A percentile compares a stretch with the other conserved stretches of the same genome.
Evolutionary conservation across 2,113 vertebrate species (phyloP).

Genomic region (Rhinolophus sinicus): DNA sequence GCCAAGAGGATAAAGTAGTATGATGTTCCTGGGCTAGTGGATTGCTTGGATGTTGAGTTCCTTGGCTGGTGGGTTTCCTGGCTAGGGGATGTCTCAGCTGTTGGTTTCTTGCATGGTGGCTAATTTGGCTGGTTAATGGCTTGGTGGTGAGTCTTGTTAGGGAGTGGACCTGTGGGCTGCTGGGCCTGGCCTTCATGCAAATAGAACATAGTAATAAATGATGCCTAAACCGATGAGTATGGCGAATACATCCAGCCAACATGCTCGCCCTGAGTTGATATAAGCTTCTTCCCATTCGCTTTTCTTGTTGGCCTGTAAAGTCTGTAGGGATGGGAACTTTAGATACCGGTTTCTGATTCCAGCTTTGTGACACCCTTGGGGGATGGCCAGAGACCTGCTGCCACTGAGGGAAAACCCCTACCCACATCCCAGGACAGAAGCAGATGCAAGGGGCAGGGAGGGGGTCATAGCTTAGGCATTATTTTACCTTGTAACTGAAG

Average conservation of each 20-base stretch:
- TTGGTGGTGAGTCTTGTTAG: neutral
- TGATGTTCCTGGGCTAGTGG: neutral
- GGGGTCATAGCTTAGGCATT: neutral
- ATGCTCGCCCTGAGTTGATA: constrained; percentile 9
- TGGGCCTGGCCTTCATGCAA: neutral
- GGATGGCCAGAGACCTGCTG: neutral
- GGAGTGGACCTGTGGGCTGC: neutral
- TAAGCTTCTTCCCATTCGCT: constrained; percentile 66
- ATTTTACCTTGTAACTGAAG: constrained; percentile 40
- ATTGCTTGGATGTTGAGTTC: neutral
- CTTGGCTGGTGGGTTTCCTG: constrained; percentile 45
- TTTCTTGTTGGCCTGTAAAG: neutral
- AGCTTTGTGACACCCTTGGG: neutral
- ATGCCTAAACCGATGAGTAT: constrained; percentile 48
- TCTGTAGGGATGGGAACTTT: constrained; percentile 55
- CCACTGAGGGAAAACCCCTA: neutral
- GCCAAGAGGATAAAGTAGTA: neutral
- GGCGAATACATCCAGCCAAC: neutral
- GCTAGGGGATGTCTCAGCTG: neutral
- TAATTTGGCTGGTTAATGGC: constrained; percentile 30
- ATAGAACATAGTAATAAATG: neutral
- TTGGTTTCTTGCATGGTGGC: constrained; percentile 42
- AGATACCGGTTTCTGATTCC: neutral
- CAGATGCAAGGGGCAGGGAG: neutral
- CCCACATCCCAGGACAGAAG: neutral